These are phyloP conservation scores for Hypotaenidia okinawae DNA, from an alignment of 2,797 vertebrate genomes.

Conservation along the genomic window DNA sequence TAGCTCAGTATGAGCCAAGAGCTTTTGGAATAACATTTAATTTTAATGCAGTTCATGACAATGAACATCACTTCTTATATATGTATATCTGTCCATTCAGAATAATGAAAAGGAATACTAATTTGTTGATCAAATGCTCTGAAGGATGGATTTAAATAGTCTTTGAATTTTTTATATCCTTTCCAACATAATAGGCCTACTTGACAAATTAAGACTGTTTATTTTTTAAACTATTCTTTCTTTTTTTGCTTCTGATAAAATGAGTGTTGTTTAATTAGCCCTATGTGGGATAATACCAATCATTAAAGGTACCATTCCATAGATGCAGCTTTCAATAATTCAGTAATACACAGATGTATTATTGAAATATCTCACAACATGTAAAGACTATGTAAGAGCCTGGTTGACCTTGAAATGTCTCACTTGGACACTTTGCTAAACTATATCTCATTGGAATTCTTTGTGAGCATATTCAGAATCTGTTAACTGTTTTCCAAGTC, in stretches of 20 bases:
- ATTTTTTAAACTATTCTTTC: not conserved
- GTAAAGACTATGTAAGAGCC: not conserved
- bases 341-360: not conserved
- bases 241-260: not conserved
- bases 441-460: not conserved
- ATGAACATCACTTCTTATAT: not conserved
- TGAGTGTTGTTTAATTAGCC: not conserved
- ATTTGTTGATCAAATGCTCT: not conserved
- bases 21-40: not conserved
- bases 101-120: not conserved
- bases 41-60: not conserved
- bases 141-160: not conserved
- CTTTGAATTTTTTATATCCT: not conserved
- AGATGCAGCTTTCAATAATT: not conserved
- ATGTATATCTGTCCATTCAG: not conserved
- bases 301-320: not conserved
- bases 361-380: not conserved
- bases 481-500: not conserved
- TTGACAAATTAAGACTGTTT: not conserved
- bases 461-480: not conserved
- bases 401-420: not conserved
- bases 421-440: not conserved
- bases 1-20: not conserved
- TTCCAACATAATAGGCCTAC: not conserved
- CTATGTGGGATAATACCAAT: not conserved